Base-by-base conservation (phyloP, 2,888 invertebrate species). In the Harpagoxenus sublaevis region DNA sequence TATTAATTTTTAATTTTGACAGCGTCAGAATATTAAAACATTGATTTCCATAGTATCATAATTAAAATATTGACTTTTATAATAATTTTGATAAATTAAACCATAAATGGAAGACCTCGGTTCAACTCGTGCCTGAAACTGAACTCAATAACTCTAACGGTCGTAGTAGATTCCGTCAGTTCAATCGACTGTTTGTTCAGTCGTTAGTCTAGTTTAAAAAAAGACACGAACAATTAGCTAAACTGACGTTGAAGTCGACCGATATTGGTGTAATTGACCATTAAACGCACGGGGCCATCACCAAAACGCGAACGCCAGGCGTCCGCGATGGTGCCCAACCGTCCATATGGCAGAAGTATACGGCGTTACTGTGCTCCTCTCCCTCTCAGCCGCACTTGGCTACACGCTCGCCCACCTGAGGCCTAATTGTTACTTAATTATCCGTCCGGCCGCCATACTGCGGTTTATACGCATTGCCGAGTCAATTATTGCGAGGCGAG, bases 351-450 rank as follows among this genome's bases (percentile, higher is more conserved):
- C 71, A 63, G 28, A 65, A 48, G 65, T 57, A 23, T 45, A 55
- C 48, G 35, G 39, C 23, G 48, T 60, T 28, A 62, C 5, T 6
- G 48, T 71, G 74, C 79, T 1, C 82, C 35, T 85, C 89, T 86
- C 89, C 84, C 89, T 87, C 77, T 83, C 87, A 87, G 70, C 78
- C 86, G 85, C 85, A 81, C 87, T 89, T 87, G 85, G 84, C 88
- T 90, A 90, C 66, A 51, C 90, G 90, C 75, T 90, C 91, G 90
- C 90, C 92, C 92, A 92, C 92, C 92, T 91, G 92, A 92, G 78
- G 91, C 92, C 90, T 94, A 93, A 94, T 94, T 94, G 92, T 93
- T 94, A 92, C 93, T 94, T 94, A 94, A 94, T 94, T 94, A 94
- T 94, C 93, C 92, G 86, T 88, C 83, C 89, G 90, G 89, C 92